These are phyloP conservation scores for Ditula angustiorana DNA, from an alignment of 2,888 invertebrate species.

Conservation along the genomic window DNA sequence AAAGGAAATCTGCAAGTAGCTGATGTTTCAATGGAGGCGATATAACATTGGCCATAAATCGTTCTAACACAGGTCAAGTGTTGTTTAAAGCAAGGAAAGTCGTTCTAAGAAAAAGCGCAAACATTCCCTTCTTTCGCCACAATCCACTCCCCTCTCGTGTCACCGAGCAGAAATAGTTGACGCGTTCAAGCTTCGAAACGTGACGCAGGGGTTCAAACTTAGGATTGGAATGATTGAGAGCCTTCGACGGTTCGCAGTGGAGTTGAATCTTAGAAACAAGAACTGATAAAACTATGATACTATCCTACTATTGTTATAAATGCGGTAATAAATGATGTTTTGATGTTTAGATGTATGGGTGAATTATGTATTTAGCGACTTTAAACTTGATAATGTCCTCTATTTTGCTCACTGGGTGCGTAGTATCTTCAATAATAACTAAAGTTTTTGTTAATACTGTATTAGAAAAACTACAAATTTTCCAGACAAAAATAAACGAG, in stretches of 20 bases:
- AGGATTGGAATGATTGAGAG: constrained; percentile 14
- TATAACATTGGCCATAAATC: neutral
- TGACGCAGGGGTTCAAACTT: constrained; percentile 39
- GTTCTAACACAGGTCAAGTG: neutral
- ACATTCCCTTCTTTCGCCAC: constrained; percentile 3
- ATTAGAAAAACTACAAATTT: too few relatives aligned
- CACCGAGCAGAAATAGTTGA: constrained; percentile 24
- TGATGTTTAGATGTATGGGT: too few relatives aligned
- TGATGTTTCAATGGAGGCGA: neutral
- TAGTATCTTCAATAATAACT: too few relatives aligned
- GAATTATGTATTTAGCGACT: too few relatives aligned
- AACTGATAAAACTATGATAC: neutral
- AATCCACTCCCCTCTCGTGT: constrained; percentile 33
- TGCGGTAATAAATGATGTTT: too few relatives aligned
- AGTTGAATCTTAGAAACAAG: neutral
- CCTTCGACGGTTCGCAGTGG: neutral
- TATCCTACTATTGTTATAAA: too few relatives aligned
- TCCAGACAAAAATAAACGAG: too few relatives aligned
- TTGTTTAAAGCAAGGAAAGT: constrained; percentile 1
- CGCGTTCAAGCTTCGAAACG: constrained; percentile 47
- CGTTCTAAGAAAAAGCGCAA: constrained; percentile 12
- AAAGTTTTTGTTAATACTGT: too few relatives aligned
- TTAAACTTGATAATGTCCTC: too few relatives aligned
- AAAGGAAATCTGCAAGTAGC: too few relatives aligned
- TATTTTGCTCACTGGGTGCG: too few relatives aligned